Base-by-base conservation (phyloP, 1,140 invertebrate species). In the Drosophila rhopaloa region DNA sequence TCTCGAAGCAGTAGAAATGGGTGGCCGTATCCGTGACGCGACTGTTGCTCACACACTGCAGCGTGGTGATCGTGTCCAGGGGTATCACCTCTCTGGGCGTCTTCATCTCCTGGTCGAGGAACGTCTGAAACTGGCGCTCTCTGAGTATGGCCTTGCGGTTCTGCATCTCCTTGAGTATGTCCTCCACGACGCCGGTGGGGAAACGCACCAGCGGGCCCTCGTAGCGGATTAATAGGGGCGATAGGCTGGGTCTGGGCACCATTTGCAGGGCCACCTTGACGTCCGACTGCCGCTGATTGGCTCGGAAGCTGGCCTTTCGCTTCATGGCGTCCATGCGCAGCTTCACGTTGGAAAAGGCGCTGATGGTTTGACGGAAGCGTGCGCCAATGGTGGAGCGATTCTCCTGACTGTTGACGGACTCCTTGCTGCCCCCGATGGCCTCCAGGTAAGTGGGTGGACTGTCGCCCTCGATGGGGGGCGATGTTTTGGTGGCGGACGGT, bases 41-140 rank as follows among this genome's bases (percentile, higher is more conserved):
- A 55, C 93, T 93, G 79, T 95, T 95, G 78, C 94, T 93, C 29
- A 95, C 92, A 59, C 94, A 93, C 90, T 95, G 95, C 61, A 96
- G 82, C 70, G 95, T 95, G 5, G 95, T 93, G 14, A 95, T 93
- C 37, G 84, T 91, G 7, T 94, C 93, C 40, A 95, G 89, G 7
- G 93, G 89, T 79, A 95, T 93, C 41, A 93, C 81, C 85, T 95
- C 95, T 73, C 95, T 95, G 14, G 92, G 67, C 0, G 93, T 92
- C 56, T 92, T 92, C 93, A 94, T 93, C 61, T 93, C 93, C 74
- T 94, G 94, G 74, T 95, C 94, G 8, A 92, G 58, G 56, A 93
- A 94, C 66, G 94, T 93, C 41, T 92, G 92, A 16, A 95, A 92
- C 71, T 94, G 94, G 13, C 93, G 92, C 70, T 94, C 94, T 0